These are phyloP conservation scores for Odontamblyopus rebecca DNA, from an alignment of 2,797 vertebrate genomes.

Conservation along the genomic window DNA sequence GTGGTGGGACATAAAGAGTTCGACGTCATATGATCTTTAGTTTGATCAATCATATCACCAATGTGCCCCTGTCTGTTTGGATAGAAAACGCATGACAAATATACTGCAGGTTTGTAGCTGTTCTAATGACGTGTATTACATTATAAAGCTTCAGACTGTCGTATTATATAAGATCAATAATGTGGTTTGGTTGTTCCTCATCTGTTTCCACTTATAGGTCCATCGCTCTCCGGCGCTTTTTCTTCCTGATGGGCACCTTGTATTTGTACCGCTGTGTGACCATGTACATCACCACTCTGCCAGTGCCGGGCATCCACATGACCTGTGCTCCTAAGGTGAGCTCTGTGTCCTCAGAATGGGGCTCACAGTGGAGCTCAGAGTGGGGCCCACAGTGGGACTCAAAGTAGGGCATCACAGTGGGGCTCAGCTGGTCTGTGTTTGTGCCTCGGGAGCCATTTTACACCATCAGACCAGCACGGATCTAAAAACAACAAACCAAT, in stretches of 20 bases:
- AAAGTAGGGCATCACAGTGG: constrained; percentile 13
- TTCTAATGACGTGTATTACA: neutral
- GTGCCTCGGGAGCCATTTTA: constrained; percentile 31
- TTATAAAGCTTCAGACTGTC: too few species aligned
- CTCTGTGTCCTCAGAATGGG: constrained; percentile 1
- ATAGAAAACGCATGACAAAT: neutral
- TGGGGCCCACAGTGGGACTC: constrained; percentile 14
- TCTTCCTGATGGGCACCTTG: constrained; percentile 95
- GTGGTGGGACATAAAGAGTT: too few species aligned
- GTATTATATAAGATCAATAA: neutral
- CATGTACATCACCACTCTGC: constrained; percentile 97
- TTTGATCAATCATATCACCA: too few species aligned
- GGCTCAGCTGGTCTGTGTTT: constrained; percentile 30
- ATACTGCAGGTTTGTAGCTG: neutral
- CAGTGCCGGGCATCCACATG: constrained; percentile 96
- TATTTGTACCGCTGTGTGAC: constrained; percentile 97
- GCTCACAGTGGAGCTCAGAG: neutral
- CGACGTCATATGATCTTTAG: too few species aligned
- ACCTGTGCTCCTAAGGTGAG: constrained; percentile 96
- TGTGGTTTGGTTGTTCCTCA: neutral
- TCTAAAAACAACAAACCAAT: constrained; percentile 44
- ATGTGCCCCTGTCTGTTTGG: neutral
- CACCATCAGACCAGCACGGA: constrained; percentile 21
- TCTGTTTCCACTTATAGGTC: constrained; percentile 78
- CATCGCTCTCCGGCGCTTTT: constrained; percentile 91